phyloP scores from a whole-genome alignment of 2,888 invertebrate species.

The Dexiosoma caninum region DNA sequence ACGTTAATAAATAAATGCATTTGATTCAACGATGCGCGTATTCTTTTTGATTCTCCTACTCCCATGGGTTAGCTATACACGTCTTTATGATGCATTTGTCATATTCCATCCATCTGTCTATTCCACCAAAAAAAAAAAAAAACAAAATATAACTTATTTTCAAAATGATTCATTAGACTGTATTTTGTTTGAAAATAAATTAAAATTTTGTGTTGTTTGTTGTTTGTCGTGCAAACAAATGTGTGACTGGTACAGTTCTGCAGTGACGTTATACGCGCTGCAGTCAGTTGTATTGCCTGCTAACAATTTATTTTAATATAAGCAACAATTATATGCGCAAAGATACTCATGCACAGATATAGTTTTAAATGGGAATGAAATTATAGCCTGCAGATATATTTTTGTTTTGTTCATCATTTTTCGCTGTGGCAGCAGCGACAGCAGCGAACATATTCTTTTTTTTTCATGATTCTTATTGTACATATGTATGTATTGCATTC shows the following conservation, averaged over 20 bases:
- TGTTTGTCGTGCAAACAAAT: conserved; percentile 6
- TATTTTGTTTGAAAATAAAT: neutral
- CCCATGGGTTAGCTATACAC: neutral
- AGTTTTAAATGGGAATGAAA: conserved; percentile 67
- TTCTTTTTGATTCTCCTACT: neutral
- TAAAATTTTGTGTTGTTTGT: neutral
- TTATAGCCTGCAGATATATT: conserved; percentile 59
- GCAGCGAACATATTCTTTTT: conserved; percentile 2
- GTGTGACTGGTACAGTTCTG: no score
- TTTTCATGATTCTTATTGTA: conserved; percentile 2
- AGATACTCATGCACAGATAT: conserved; percentile 15
- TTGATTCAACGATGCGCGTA: neutral
- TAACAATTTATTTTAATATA: conserved; percentile 63
- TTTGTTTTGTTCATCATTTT: conserved; percentile 61
- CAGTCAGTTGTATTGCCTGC: conserved; percentile 44
- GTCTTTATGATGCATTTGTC: conserved; percentile 16
- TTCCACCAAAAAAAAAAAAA: no score
- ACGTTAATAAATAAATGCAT: neutral
- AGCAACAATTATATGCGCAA: conserved; percentile 11
- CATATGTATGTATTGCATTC: neutral
- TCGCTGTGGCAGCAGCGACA: conserved; percentile 29
- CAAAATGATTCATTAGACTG: neutral
- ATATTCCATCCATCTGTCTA: no score
- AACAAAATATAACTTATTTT: neutral
- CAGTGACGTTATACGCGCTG: neutral